These are phyloP conservation scores for Micromussa lordhowensis DNA, from an alignment of 92 coral and sea anemone species.

Conservation along the genomic window DNA sequence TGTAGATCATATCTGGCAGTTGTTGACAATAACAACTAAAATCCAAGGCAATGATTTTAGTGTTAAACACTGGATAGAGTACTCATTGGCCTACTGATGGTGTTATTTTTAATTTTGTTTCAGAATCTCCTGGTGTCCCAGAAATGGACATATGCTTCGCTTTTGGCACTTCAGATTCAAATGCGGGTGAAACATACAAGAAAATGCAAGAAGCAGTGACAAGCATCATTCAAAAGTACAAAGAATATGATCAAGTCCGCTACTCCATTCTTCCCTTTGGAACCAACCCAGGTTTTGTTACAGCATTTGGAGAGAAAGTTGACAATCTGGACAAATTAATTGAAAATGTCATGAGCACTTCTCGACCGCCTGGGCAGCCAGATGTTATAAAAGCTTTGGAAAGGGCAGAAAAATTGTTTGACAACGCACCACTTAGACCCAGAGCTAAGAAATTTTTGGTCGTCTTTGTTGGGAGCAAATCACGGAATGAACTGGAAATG, in stretches of 20 bases:
- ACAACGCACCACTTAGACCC: constrained; percentile 40
- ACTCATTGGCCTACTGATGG: background rate
- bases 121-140: constrained; percentile 73
- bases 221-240: constrained; percentile 70
- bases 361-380: constrained; percentile 69
- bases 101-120: background rate
- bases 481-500: constrained; percentile 58
- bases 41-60: background rate
- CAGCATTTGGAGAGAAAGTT: constrained; percentile 67
- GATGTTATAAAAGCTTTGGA: constrained; percentile 66
- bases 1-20: background rate
- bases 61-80: background rate
- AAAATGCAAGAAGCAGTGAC: constrained; percentile 68
- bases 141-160: constrained; percentile 83
- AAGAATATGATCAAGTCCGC: constrained; percentile 62
- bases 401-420: constrained; percentile 61
- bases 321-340: constrained; percentile 46
- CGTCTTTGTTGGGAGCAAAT: constrained; percentile 71
- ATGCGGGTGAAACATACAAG: constrained; percentile 63
- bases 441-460: constrained; percentile 70
- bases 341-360: constrained; percentile 36
- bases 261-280: constrained; percentile 79
- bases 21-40: background rate
- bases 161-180: constrained; percentile 62
- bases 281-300: constrained; percentile 26